phyloP scores from a whole-genome alignment of 2,888 invertebrate species.

The Drosophila prostipennis region DNA sequence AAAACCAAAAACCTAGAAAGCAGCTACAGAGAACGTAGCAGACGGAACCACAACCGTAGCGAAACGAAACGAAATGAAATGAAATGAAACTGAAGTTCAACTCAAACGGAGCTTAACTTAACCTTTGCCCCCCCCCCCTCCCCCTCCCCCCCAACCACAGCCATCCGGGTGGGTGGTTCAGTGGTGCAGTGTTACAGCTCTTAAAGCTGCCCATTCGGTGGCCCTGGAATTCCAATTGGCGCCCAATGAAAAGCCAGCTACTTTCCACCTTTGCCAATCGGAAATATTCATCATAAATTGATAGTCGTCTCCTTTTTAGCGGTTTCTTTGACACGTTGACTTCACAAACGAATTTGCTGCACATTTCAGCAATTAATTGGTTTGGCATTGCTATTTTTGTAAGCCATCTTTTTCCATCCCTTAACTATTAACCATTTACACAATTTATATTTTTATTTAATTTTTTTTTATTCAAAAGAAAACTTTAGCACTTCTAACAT shows the following conservation, averaged over 20 bases:
- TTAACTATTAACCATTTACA: too few relatives aligned
- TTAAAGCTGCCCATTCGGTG: conserved; percentile 21
- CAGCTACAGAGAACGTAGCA: background rate
- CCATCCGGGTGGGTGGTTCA: conserved; percentile 7
- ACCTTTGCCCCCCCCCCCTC: conserved; percentile 48
- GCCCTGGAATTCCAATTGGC: background rate
- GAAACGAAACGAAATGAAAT: conserved; percentile 28
- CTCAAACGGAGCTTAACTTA: conserved; percentile 55
- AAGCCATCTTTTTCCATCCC: too few relatives aligned
- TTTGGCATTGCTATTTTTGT: too few relatives aligned
- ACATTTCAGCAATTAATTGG: too few relatives aligned
- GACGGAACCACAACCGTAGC: conserved; percentile 43
- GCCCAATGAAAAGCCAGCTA: background rate
- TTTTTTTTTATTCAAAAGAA: too few relatives aligned
- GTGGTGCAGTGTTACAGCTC: conserved; percentile 3
- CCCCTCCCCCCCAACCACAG: conserved; percentile 9
- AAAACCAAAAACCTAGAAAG: conserved; percentile 13
- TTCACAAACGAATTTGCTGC: too few relatives aligned
- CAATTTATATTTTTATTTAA: too few relatives aligned
- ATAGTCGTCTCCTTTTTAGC: background rate
- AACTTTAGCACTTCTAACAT: too few relatives aligned
- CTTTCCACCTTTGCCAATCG: background rate
- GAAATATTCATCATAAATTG: background rate
- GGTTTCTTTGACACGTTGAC: background rate
- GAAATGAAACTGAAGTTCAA: conserved; percentile 28